These are phyloP conservation scores for Phacellophora camtschatica DNA, from an alignment of 30 jellyfish, hydroid and myxozoan genomes.

Conservation along the genomic window DNA sequence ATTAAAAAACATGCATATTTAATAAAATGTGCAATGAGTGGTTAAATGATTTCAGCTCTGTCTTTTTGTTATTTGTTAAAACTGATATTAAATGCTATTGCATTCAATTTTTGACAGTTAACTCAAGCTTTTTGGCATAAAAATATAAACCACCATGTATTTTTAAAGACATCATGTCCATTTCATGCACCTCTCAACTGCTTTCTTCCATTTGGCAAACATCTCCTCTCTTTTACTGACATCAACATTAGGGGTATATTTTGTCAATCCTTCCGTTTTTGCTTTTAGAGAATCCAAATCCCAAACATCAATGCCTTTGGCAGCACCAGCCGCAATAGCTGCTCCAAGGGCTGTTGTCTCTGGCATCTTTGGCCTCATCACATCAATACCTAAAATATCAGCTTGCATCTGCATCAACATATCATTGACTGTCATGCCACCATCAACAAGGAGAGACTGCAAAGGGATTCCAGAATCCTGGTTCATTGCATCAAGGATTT, in stretches of 20 bases:
- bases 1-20: background rate
- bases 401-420: conserved; percentile 86
- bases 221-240: conserved; percentile 51
- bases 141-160: no score
- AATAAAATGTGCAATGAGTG: background rate
- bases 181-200: conserved; percentile 53
- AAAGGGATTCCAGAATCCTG: conserved; percentile 88
- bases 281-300: background rate
- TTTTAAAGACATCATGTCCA: conserved; percentile 25
- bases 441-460: conserved; percentile 79
- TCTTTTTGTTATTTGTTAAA: no score
- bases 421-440: conserved; percentile 89
- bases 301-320: conserved; percentile 80
- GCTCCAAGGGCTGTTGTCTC: conserved; percentile 97
- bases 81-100: background rate
- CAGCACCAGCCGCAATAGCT: conserved; percentile 92
- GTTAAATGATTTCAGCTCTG: no score
- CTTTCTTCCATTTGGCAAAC: conserved; percentile 79
- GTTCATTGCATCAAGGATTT: conserved; percentile 89
- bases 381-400: conserved; percentile 74
- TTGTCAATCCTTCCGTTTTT: background rate
- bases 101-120: no score
- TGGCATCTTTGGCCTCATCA: conserved; percentile 81
- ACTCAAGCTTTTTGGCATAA: no score
- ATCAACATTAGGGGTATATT: conserved; percentile 5